phyloP scores from a whole-genome alignment of 2,797 vertebrate species.

The Rallus crepitans region DNA sequence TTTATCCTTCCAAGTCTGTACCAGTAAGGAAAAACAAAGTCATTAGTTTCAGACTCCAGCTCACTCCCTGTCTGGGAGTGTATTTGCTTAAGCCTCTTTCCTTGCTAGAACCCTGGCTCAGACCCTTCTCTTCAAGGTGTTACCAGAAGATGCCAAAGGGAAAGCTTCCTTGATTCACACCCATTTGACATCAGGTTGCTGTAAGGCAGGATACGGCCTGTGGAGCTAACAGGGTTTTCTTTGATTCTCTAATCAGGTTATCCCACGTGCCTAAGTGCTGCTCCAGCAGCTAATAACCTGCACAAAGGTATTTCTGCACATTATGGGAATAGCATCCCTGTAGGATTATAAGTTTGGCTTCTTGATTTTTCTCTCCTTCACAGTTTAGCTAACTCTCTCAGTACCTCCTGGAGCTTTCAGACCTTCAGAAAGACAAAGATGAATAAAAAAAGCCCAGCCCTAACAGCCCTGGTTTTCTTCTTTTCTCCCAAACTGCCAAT shows the following conservation, averaged over 20 bases:
- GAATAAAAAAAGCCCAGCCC: not conserved
- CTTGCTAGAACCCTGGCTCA: constrained; percentile 48
- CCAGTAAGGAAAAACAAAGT: constrained; percentile 59
- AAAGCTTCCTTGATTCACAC: constrained; percentile 58
- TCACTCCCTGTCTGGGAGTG: constrained; percentile 66
- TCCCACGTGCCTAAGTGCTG: constrained; percentile 38
- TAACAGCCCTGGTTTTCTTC: not conserved
- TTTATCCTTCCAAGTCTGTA: constrained; percentile 42
- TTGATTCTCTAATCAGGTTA: constrained; percentile 67
- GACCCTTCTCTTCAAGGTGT: constrained; percentile 48
- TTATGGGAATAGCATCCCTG: constrained; percentile 9
- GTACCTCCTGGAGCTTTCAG: constrained; percentile 70
- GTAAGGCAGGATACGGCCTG: constrained; percentile 58
- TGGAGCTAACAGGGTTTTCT: constrained; percentile 42
- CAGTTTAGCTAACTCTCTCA: constrained; percentile 64
- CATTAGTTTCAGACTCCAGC: constrained; percentile 58
- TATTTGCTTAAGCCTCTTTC: constrained; percentile 61
- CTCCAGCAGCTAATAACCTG: constrained; percentile 55
- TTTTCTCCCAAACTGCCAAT: not conserved
- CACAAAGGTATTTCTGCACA: constrained; percentile 52
- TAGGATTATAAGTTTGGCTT: constrained; percentile 52
- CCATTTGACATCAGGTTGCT: constrained; percentile 56
- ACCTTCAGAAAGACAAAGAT: constrained; percentile 64
- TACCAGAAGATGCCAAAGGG: constrained; percentile 50
- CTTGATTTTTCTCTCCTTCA: constrained; percentile 62